These are phyloP conservation scores for Patella pellucida DNA, from an alignment of 2,888 invertebrate species.

Conservation along the genomic window DNA sequence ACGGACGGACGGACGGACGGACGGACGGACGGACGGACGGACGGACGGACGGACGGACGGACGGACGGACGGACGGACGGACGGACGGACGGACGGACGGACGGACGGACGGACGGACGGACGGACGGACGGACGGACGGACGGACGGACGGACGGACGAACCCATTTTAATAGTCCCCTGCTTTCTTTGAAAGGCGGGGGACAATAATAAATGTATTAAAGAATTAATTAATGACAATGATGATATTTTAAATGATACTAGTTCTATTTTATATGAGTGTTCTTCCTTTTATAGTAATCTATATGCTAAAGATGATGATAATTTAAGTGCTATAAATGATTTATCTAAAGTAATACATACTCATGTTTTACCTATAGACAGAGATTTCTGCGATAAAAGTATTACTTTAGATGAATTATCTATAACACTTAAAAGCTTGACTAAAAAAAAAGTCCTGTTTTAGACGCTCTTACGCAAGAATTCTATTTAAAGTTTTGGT, in stretches of 20 bases:
- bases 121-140: no score
- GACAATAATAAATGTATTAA: conserved; percentile 4
- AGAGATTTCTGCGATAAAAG: background rate
- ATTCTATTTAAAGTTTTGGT: background rate
- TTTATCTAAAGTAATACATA: background rate
- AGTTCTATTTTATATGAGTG: background rate
- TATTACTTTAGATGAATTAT: background rate
- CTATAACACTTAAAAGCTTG: background rate
- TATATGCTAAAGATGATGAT: conserved; percentile 8
- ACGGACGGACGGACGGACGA: no score
- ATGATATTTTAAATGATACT: background rate
- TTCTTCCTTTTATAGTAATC: background rate
- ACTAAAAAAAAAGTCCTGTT: background rate
- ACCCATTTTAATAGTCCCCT: no score
- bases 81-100: no score
- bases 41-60: no score
- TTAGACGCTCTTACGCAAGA: background rate
- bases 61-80: no score
- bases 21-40: no score
- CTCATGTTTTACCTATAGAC: background rate
- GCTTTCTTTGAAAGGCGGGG: no score
- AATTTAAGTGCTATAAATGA: background rate
- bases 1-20: no score
- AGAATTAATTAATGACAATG: background rate
- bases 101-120: no score